A percentile compares a stretch with the other conserved stretches of the same genome.
Evolutionary conservation across 2,888 invertebrate species (phyloP).

Genomic region (Agrochola litura): DNA sequence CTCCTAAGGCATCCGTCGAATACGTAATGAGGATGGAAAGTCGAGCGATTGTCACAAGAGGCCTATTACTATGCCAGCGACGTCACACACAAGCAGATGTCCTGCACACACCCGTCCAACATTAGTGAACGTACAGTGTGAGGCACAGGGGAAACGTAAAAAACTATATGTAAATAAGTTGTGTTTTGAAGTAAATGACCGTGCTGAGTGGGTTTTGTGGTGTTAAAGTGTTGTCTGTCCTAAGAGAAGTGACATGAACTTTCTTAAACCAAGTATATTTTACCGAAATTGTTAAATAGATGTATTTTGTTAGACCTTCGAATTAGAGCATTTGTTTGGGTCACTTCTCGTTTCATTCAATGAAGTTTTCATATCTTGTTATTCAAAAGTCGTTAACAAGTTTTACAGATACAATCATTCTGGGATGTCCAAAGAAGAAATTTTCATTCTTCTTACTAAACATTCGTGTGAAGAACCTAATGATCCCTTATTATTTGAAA

Average conservation of each 20-base stretch:
- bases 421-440: background rate
- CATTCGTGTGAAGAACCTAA: background rate
- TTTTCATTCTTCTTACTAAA: background rate
- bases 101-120: conserved; percentile 68
- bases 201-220: conserved; percentile 23
- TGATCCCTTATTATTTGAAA: background rate
- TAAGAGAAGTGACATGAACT: background rate
- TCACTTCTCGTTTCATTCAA: background rate
- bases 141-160: conserved; percentile 23
- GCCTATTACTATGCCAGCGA: conserved; percentile 79
- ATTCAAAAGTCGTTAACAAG: background rate
- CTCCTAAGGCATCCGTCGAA: conserved; percentile 72
- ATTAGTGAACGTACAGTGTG: conserved; percentile 65
- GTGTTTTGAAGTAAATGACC: conserved; percentile 27
- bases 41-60: conserved; percentile 78
- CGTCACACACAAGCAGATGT: conserved; percentile 78
- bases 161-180: conserved; percentile 34
- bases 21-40: conserved; percentile 83
- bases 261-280: background rate
- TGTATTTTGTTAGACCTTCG: background rate
- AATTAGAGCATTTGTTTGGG: background rate
- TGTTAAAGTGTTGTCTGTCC: conserved; percentile 2
- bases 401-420: background rate
- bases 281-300: background rate
- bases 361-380: background rate